A percentile compares a stretch with the other conserved stretches of the same genome.
phyloP scores from a whole-genome alignment of 2,888 invertebrate species.

The Mesodorylaimus sp. region DNA sequence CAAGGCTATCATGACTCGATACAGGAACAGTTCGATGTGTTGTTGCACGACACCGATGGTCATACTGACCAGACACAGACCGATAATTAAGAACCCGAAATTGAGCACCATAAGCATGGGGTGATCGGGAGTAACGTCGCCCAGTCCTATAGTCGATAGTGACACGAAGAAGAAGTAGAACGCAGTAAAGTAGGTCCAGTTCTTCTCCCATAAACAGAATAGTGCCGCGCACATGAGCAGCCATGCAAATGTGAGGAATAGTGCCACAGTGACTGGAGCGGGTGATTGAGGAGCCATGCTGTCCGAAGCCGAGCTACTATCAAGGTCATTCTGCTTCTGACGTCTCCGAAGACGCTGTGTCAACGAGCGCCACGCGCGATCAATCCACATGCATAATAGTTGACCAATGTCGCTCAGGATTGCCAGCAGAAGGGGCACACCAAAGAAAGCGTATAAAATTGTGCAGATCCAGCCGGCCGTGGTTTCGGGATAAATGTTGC shows the following conservation, averaged over 20 bases:
- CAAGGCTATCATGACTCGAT: constrained; percentile 22
- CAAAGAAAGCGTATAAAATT: constrained; percentile 3
- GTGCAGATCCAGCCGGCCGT: neutral
- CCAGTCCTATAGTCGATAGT: constrained; percentile 75
- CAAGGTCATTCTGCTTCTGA: no score
- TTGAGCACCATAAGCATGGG: constrained; percentile 74
- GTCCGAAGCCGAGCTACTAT: no score
- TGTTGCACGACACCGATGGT: constrained; percentile 79
- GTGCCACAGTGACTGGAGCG: constrained; percentile 77
- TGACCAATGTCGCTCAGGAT: constrained; percentile 6
- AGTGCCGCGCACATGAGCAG: constrained; percentile 68
- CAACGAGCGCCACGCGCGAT: neutral
- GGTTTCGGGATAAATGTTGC: constrained; percentile 2
- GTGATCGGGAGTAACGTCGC: constrained; percentile 42
- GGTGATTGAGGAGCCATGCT: no score
- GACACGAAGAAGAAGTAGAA: constrained; percentile 94
- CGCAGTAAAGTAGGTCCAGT: constrained; percentile 75
- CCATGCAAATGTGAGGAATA: constrained; percentile 59
- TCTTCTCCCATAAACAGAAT: constrained; percentile 43
- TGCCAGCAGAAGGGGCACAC: constrained; percentile 6
- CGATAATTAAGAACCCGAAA: constrained; percentile 78
- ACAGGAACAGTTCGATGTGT: constrained; percentile 28
- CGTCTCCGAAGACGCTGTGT: no score
- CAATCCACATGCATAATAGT: neutral
- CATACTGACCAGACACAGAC: constrained; percentile 85